Evolutionary conservation across 1,140 invertebrate genomes (phyloP), one percentile per base, ranked within the genome.

Genomic region (Dolichoris vasculosae): DNA sequence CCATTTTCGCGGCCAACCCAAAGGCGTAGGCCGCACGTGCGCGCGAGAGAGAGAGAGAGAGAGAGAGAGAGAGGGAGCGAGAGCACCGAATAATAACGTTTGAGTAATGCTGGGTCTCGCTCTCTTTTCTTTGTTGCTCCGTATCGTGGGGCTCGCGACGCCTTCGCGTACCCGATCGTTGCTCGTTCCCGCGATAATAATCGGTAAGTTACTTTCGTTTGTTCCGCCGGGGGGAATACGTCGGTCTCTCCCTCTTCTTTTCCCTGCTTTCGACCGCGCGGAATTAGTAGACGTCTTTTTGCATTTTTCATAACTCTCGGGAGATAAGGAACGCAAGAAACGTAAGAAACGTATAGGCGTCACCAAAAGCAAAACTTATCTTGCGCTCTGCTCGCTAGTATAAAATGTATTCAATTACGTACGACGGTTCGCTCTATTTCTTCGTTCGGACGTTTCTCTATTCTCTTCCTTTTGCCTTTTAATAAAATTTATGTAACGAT

Each of bases 151-250:
- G 35, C 40, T 32, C 40, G 71, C 32, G 46, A 85, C 83, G 77
- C 83, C 77, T 51, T 75, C 83, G 77, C 80, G 38, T 40, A 59
- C 40, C 55, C 78, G 48, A 23, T 59, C 73, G 26, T 67, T 48
- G 23, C 75, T 76, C 75, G n/a, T 32, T 64, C 23, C 76, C 51
- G 51, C 77, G 79, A 80, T 85, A 81, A 85, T 75, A 81, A 82
- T 80, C 84, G 79, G 46, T 38, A 64, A 69, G 63, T 84, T 84
- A 79, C 83, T 84, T 76, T 84, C 76, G 76, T 69, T 79, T 71
- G 63, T 79, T 76, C 23, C 46, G 38, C 71, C 73, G 55, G 51
- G 64, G 73, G 71, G 38, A 51, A 51, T 51, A 51, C 59, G 55
- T 6, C 20, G 78, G 20, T n/a, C n/a, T n/a, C n/a, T n/a, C n/a